Percentiles rank a stretch among this genome's conserved stretches.
Conservation (phyloP, 2,113 vertebrate genomes). For the Anguilla rostrata region DNA sequence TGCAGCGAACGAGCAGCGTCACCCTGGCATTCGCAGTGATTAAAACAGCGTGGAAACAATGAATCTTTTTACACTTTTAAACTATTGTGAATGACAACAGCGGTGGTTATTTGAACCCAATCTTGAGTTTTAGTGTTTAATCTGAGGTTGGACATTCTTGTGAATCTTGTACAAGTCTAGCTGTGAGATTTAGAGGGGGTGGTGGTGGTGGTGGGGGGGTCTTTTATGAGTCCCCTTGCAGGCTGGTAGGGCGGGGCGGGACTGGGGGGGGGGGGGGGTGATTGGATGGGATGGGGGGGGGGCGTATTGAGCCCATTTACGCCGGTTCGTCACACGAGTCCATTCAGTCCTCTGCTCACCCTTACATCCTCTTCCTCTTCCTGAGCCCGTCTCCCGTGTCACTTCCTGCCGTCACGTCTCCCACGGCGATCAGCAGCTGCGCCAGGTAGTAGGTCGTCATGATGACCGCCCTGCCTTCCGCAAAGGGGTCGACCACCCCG, state of each 20-base stretch:
- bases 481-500: conserved; percentile 39
- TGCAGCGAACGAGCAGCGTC: too few relatives aligned
- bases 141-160: background rate
- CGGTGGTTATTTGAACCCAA: background rate
- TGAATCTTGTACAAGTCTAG: too few relatives aligned
- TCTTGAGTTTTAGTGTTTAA: background rate
- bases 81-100: too few relatives aligned
- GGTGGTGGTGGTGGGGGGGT: too few relatives aligned
- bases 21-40: too few relatives aligned
- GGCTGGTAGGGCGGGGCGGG: background rate
- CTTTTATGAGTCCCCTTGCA: background rate
- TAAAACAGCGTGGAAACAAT: too few relatives aligned
- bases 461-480: conserved; percentile 49
- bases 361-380: conserved; percentile 69
- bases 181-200: too few relatives aligned
- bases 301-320: background rate
- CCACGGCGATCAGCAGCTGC: conserved; percentile 73
- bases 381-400: conserved; percentile 43
- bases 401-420: conserved; percentile 57
- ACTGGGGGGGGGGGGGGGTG: too few relatives aligned
- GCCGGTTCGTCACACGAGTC: background rate
- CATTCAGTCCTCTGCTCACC: background rate
- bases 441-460: conserved; percentile 81
- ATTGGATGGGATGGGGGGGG: background rate
- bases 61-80: too few relatives aligned